Base-by-base conservation (phyloP, 2,113 vertebrate genomes). In the Xyrauchen texanus region DNA sequence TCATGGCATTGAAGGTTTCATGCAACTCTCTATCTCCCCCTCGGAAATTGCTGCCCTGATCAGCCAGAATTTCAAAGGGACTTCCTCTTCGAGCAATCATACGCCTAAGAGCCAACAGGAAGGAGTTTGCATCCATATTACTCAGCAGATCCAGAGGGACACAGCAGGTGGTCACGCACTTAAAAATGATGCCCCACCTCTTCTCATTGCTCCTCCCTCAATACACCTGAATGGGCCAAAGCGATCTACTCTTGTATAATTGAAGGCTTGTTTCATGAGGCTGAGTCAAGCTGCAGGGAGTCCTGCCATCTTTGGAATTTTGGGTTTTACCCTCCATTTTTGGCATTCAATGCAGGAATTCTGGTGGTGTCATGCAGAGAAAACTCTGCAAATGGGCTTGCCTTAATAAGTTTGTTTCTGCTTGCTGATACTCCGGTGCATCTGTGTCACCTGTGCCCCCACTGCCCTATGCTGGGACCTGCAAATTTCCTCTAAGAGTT, bases 291-390 rank as follows among this genome's bases (percentile, higher is more conserved):
- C 16, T 2, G 66, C 58, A 45, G 80, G 80, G 0, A 81, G 66
- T 45, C 76, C 72, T n/a, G 79, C 73, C 73, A 76, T 81, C 34
- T 68, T 60, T 7, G 80, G 72, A 1, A 77, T 16, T 10, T 68
- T 49, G 5, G 73, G 66, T 13, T 65, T 45, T 7, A 13, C 12
- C 42, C 44, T 49, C 80, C 47, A 76, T 7, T 42, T 81, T 45
- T 70, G 64, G 16, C 73, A 81, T 46, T 68, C 7, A 0, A 15
- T 7, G 51, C 80, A 70, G 42, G 15, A 6, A 15, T 21, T 16
- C n/a, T 81, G 72, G 13, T 77, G 53, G 68, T 0, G 51, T 79
- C 15, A 66, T 74, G 13, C 76, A 15, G 46, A 81, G 65, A 5
- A 4, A 42, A 2, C 65, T 81, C n/a, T n/a, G n/a, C n/a, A n/a